Evolutionary conservation across 1,140 invertebrate species (phyloP).

Genomic region (Homalodisca vitripennis): DNA sequence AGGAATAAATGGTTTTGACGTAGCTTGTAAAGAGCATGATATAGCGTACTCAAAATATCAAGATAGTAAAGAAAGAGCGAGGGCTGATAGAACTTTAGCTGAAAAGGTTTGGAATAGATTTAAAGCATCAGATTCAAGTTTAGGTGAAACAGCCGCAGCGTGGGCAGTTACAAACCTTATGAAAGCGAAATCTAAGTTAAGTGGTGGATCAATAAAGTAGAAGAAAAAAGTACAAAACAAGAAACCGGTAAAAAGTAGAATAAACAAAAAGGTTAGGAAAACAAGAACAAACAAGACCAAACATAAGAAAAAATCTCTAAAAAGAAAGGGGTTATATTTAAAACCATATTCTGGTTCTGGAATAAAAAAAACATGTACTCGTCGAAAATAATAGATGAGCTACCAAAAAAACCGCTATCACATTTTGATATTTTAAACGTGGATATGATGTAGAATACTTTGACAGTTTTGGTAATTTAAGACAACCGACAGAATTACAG

Average conservation of each 20-base stretch:
- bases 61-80: constrained; percentile 45
- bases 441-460: constrained; percentile 26
- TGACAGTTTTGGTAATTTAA: constrained; percentile 25
- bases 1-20: constrained; percentile 50
- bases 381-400: not conserved
- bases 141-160: constrained; percentile 45
- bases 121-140: constrained; percentile 45
- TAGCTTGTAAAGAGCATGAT: constrained; percentile 50
- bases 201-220: too few species aligned
- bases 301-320: not conserved
- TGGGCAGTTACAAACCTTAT: constrained; percentile 44
- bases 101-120: constrained; percentile 47
- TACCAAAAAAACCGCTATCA: constrained; percentile 26
- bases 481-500: constrained; percentile 11
- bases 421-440: constrained; percentile 37
- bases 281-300: not conserved
- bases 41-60: constrained; percentile 48
- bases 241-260: constrained; percentile 20
- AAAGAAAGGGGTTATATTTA: constrained; percentile 26
- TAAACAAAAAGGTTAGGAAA: not conserved
- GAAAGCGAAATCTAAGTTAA: constrained; percentile 45
- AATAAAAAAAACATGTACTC: constrained; percentile 26
- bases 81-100: constrained; percentile 47
- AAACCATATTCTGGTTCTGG: constrained; percentile 29
- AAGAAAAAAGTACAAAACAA: constrained; percentile 38